Conservation (phyloP, 92 coral and sea anemone genomes). For the Heteractis magnifica region DNA sequence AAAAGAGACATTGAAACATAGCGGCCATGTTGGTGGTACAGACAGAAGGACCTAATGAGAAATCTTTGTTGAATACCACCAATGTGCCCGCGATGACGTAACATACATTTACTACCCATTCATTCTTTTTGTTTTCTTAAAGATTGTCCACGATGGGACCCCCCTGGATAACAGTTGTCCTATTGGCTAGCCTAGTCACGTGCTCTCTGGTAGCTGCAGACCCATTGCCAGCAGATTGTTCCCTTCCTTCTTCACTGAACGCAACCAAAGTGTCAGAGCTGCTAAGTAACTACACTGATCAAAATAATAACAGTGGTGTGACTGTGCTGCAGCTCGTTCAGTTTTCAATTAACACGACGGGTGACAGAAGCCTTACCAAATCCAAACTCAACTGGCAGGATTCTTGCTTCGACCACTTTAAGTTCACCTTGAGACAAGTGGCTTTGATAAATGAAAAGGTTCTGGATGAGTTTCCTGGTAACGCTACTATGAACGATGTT, state of each 20-base stretch:
- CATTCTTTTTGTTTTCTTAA: background rate
- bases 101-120: background rate
- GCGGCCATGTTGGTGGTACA: no score
- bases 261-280: background rate
- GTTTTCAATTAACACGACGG: constrained; percentile 19
- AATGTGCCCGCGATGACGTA: background rate
- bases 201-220: background rate
- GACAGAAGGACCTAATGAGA: no score
- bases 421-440: constrained; percentile 25
- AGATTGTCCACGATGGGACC: constrained; percentile 16
- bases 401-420: constrained; percentile 3
- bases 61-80: background rate
- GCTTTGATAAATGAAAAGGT: constrained; percentile 11
- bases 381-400: background rate
- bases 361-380: background rate
- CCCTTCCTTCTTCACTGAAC: constrained; percentile 13
- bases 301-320: background rate
- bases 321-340: constrained; percentile 18
- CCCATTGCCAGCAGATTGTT: background rate
- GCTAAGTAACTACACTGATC: constrained; percentile 10
- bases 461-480: constrained; percentile 13
- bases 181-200: constrained; percentile 25
- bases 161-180: background rate
- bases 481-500: constrained; percentile 1
- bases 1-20: no score